Evolutionary conservation across 2,888 invertebrate genomes (phyloP), one percentile per base, ranked within the genome.

Genomic region (Coenonympha arcania): DNA sequence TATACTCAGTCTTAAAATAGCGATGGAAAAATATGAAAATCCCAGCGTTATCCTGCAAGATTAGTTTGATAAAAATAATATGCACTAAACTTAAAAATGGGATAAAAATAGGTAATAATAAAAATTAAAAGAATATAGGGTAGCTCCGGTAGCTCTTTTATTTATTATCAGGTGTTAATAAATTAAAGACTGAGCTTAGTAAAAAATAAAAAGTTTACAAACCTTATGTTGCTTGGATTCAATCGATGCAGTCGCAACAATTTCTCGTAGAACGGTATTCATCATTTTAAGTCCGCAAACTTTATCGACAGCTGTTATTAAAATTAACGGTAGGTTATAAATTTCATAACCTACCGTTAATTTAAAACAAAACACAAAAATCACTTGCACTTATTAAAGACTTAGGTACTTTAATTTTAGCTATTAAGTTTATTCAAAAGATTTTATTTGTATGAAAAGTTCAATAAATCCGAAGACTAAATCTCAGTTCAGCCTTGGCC

Each of bases 401-500:
- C 15, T 31, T 4, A 31, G 15, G 13, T 31, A 6, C n/a, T 9
- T n/a, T n/a, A 19, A 18, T n/a, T 34, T 18, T 11, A 6, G 13
- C 11, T 61, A 58, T 54, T 49, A 40, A 63, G 65, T 67, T 65
- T 64, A 34, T 44, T 33, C 22, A 16, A 6, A 33, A 24, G 60
- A 60, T 57, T 63, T 65, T 66, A 66, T 65, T 68, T 62, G 44
- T 58, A 55, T 54, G 58, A 64, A 57, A 60, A 59, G 50, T 48
- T 49, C 45, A 59, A 65, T 60, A 64, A 59, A 65, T 66, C 62
- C 55, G 64, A 74, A n/a, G n/a, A n/a, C n/a, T n/a, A n/a, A n/a
- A 64, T 64, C 60, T 61, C 54, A 64, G 69, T 72, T 79, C 68
- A 76, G 72, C 85, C 84, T 85, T 85, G 85, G 76, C 83, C 75